A percentile compares a stretch with the other conserved stretches of the same genome.
phyloP scores from a whole-genome alignment of 2,888 invertebrate genomes.

The Caenorhabditis sp. region DNA sequence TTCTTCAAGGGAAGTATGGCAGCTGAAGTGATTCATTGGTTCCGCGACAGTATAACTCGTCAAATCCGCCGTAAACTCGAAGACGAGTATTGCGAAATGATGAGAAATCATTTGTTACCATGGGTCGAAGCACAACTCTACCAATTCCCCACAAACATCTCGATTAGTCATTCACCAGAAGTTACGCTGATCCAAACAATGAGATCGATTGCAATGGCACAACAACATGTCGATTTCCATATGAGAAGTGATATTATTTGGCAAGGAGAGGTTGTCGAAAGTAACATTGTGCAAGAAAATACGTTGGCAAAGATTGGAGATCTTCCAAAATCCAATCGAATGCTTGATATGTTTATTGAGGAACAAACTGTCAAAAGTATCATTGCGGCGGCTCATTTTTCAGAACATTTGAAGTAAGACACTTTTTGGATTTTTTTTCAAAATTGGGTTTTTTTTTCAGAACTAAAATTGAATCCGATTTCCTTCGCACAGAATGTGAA shows the following conservation, averaged over 20 bases:
- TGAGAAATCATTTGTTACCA: conserved; percentile 60
- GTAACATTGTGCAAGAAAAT: not conserved
- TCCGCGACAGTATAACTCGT: conserved; percentile 57
- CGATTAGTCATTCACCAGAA: conserved; percentile 51
- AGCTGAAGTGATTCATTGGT: conserved; percentile 62
- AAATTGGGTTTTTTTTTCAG: conserved; percentile 15
- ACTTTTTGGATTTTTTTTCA: not conserved
- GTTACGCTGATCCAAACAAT: conserved; percentile 58
- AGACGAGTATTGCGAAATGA: conserved; percentile 64
- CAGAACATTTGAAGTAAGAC: conserved; percentile 53
- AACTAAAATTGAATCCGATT: conserved; percentile 63
- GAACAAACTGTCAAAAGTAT: conserved; percentile 65
- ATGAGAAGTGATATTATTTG: conserved; percentile 58
- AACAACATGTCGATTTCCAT: conserved; percentile 56
- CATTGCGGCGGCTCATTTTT: conserved; percentile 64
- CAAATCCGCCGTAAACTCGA: conserved; percentile 59
- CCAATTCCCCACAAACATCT: conserved; percentile 59
- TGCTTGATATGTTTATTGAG: conserved; percentile 66
- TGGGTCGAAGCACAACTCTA: conserved; percentile 64
- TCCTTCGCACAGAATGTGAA: conserved; percentile 64
- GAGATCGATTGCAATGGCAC: conserved; percentile 57
- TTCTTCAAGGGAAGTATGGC: conserved; percentile 52
- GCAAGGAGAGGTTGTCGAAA: conserved; percentile 53
- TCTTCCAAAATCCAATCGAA: conserved; percentile 49
- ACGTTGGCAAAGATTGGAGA: conserved; percentile 22